These are phyloP conservation scores for Scaptomyza pallida DNA, from an alignment of 1,140 invertebrate genomes.

Conservation along the genomic window DNA sequence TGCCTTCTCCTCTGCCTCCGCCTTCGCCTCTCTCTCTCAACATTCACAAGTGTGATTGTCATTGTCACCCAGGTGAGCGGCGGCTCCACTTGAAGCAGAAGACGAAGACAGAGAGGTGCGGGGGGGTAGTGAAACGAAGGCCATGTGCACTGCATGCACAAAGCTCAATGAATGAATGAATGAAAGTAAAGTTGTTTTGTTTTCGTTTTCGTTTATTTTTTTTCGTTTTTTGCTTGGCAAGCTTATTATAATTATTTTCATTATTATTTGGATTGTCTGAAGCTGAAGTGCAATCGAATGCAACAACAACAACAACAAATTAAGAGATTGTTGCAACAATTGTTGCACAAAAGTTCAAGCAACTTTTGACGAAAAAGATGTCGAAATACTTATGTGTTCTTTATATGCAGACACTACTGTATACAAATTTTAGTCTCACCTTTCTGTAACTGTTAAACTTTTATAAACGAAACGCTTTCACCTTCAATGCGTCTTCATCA, in stretches of 20 bases:
- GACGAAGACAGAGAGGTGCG: background rate
- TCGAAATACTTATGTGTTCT: too few species aligned
- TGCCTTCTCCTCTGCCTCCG: background rate
- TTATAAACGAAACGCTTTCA: constrained; percentile 39
- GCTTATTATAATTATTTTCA: constrained; percentile 15
- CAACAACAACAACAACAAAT: constrained; percentile 35
- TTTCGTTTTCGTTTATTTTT: constrained; percentile 7
- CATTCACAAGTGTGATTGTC: constrained; percentile 52
- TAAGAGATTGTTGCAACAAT: constrained; percentile 24
- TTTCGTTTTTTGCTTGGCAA: background rate
- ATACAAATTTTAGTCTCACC: background rate
- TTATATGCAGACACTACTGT: background rate
- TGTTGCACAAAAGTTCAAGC: constrained; percentile 36
- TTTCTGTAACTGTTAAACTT: background rate
- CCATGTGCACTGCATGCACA: constrained; percentile 27
- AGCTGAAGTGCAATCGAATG: constrained; percentile 53
- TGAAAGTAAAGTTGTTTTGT: constrained; percentile 62
- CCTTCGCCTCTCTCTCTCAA: background rate
- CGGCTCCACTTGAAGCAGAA: constrained; percentile 20
- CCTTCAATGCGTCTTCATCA: constrained; percentile 21
- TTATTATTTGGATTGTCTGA: constrained; percentile 26
- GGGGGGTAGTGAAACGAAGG: constrained; percentile 34
- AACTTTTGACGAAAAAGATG: too few species aligned
- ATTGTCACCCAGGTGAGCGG: constrained; percentile 30
- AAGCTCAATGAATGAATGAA: constrained; percentile 43